Conservation (phyloP, 2,113 vertebrate species). For the Gobio gobio region DNA sequence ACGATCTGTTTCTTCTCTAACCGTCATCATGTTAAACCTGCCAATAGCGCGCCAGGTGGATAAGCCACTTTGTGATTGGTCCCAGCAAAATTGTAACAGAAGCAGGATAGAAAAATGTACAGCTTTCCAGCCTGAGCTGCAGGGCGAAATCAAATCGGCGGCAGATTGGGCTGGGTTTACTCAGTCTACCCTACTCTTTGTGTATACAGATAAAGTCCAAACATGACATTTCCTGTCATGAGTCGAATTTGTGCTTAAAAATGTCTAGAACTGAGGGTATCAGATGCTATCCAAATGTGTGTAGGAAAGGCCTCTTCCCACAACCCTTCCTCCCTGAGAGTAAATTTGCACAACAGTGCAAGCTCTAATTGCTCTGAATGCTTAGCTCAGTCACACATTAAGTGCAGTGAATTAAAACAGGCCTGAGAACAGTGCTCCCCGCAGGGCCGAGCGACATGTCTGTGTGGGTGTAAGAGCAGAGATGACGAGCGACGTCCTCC, state of each 20-base stretch:
- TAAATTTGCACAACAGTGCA: not conserved
- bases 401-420: conserved; percentile 51
- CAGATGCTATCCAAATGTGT: not conserved
- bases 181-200: too few species aligned
- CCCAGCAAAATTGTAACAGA: too few species aligned
- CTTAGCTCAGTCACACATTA: conserved; percentile 57
- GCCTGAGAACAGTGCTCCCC: conserved; percentile 30
- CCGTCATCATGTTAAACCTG: too few species aligned
- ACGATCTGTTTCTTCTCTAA: too few species aligned
- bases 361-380: conserved; percentile 43
- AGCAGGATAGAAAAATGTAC: too few species aligned
- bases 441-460: conserved; percentile 36
- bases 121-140: too few species aligned
- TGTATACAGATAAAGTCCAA: not conserved
- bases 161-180: too few species aligned
- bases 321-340: not conserved
- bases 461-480: conserved; percentile 37
- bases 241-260: not conserved
- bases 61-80: too few species aligned
- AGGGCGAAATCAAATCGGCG: too few species aligned
- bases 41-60: too few species aligned
- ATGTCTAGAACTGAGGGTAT: not conserved
- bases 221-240: not conserved
- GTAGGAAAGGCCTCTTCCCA: conserved; percentile 2
- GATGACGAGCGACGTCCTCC: not conserved